These are phyloP conservation scores for Esperia sulphurella DNA, from an alignment of 2,888 invertebrate genomes.

Conservation along the genomic window DNA sequence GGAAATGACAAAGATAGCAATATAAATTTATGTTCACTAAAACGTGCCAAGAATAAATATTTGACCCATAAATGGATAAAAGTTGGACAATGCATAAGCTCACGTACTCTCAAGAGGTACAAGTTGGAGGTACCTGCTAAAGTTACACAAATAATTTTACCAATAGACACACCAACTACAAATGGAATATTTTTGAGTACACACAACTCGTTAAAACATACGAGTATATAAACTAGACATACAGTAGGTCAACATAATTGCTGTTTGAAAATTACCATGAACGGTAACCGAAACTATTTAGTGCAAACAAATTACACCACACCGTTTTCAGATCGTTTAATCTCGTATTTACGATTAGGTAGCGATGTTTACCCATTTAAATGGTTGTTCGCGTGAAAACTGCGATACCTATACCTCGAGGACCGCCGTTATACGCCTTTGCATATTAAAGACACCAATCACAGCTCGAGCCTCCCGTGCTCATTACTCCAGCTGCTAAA, in stretches of 20 bases:
- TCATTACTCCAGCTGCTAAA: conserved; percentile 46
- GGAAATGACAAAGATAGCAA: conserved; percentile 16
- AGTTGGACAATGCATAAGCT: conserved; percentile 2
- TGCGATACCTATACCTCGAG: conserved; percentile 6
- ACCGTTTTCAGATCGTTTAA: not conserved
- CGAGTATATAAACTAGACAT: not conserved
- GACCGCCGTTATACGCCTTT: conserved; percentile 31
- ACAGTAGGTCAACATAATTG: not conserved
- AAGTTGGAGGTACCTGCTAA: not conserved
- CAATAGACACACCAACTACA: too few relatives aligned
- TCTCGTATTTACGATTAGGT: not conserved
- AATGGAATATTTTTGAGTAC: too few relatives aligned
- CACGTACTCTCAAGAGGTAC: not conserved
- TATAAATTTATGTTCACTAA: conserved; percentile 16
- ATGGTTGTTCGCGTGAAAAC: not conserved
- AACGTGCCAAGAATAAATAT: conserved; percentile 14
- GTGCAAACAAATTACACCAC: not conserved
- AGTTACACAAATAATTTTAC: too few relatives aligned
- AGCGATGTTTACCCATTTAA: not conserved
- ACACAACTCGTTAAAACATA: not conserved
- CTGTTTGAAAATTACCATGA: not conserved
- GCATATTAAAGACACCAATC: conserved; percentile 60
- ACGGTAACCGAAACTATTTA: not conserved
- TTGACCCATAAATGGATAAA: conserved; percentile 3
- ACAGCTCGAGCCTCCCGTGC: conserved; percentile 28